These are phyloP conservation scores for Gopherus evgoodei DNA, from an alignment of 2,113 vertebrate species.

Conservation along the genomic window DNA sequence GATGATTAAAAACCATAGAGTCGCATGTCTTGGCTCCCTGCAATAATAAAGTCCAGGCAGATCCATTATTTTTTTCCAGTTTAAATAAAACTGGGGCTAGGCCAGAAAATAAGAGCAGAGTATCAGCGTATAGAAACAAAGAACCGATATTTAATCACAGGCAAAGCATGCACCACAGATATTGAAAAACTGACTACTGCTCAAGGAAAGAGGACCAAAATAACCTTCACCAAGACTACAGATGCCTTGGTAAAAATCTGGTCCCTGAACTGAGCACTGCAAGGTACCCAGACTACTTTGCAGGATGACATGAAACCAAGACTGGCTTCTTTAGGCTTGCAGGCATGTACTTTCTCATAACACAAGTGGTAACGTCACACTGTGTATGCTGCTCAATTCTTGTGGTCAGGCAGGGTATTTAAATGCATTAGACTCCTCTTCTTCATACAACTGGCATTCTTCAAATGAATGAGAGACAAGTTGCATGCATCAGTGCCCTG, in stretches of 20 bases:
- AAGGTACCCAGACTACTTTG: neutral
- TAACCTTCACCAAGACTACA: neutral
- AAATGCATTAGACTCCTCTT: neutral
- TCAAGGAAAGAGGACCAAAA: neutral
- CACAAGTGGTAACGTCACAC: neutral
- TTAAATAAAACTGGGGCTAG: neutral
- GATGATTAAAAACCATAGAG: conserved; percentile 92
- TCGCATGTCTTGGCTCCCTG: conserved; percentile 88
- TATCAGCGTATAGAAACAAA: neutral
- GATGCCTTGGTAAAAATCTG: neutral
- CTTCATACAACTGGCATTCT: neutral
- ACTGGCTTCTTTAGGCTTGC: neutral
- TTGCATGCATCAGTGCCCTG: neutral
- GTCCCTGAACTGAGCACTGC: neutral
- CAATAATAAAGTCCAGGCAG: conserved; percentile 14
- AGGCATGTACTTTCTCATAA: neutral
- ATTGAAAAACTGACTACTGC: neutral
- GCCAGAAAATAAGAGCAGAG: neutral
- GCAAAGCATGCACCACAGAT: neutral
- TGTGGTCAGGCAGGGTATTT: neutral
- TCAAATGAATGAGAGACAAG: neutral
- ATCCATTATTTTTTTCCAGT: neutral
- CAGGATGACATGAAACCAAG: neutral
- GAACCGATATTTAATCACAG: conserved; percentile 42
- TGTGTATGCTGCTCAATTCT: rapidly evolving